Evolutionary conservation across 2,113 vertebrate species (phyloP).

Genomic region (Gallinago paraguaiae): DNA sequence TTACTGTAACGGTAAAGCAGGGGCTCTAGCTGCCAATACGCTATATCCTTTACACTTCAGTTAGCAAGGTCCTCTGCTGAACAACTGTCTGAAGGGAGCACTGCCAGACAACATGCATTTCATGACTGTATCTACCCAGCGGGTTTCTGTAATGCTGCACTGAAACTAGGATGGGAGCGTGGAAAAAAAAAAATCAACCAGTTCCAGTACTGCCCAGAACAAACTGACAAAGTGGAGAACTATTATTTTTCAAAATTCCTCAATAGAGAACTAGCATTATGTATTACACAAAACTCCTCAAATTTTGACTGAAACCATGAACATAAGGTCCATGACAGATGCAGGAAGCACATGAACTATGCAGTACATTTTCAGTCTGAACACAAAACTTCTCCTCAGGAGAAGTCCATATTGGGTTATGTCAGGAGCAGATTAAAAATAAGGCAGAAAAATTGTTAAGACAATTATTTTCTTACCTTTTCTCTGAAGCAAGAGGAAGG

Average conservation of each 20-base stretch:
- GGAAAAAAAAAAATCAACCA: background rate
- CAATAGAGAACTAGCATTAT: background rate
- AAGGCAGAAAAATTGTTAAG: background rate
- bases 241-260: background rate
- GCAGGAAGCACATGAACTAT: background rate
- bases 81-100: background rate
- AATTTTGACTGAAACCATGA: background rate
- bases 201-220: background rate
- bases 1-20: background rate
- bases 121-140: background rate
- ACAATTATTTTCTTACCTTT: background rate
- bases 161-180: accelerated
- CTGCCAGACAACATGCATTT: background rate
- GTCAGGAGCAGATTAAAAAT: background rate
- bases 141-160: background rate
- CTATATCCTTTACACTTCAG: background rate
- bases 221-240: background rate
- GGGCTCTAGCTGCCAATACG: background rate
- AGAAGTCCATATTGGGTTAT: background rate
- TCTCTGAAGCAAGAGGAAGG: background rate
- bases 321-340: background rate
- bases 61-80: background rate
- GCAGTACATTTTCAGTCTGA: background rate
- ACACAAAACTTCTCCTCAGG: background rate
- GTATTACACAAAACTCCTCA: background rate